Percentiles rank a stretch among this genome's conserved stretches.
phyloP scores from a whole-genome alignment of 2,113 vertebrate genomes.

The Talpa occidentalis region DNA sequence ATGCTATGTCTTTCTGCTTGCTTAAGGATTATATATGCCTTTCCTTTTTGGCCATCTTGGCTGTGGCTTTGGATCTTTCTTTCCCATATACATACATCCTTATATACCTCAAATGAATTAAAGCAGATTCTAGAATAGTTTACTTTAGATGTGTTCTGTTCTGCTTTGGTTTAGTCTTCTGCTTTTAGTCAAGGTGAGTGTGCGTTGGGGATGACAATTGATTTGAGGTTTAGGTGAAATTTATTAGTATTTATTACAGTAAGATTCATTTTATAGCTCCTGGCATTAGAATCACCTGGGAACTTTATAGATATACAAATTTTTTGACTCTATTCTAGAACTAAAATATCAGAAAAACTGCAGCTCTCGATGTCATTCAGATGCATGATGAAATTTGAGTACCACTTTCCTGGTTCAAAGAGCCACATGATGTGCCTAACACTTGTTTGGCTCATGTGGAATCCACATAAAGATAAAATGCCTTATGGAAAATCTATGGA shows the following conservation, averaged over 20 bases:
- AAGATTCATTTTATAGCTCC: not conserved
- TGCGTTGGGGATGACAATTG: not conserved
- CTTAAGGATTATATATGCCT: not conserved
- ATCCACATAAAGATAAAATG: not conserved
- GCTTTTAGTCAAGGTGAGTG: not conserved
- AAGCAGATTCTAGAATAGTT: not conserved
- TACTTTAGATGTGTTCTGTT: too few species aligned
- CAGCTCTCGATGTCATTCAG: not conserved
- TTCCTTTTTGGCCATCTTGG: not conserved
- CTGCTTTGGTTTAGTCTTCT: too few species aligned
- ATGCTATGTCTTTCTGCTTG: not conserved
- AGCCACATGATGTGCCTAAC: not conserved
- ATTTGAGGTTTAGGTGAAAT: not conserved
- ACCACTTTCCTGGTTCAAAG: not conserved
- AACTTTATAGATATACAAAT: not conserved
- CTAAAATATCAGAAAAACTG: not conserved
- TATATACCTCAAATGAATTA: not conserved
- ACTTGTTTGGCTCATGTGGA: not conserved
- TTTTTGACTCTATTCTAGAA: not conserved
- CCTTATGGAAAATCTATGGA: not conserved
- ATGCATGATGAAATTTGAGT: not conserved
- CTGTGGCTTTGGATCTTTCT: not conserved
- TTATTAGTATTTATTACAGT: not conserved
- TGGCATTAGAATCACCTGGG: not conserved
- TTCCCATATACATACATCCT: not conserved